A percentile compares a stretch with the other conserved stretches of the same genome.
phyloP scores from a whole-genome alignment of 2,888 invertebrate genomes.

The Pollenia griseotomentosa region DNA sequence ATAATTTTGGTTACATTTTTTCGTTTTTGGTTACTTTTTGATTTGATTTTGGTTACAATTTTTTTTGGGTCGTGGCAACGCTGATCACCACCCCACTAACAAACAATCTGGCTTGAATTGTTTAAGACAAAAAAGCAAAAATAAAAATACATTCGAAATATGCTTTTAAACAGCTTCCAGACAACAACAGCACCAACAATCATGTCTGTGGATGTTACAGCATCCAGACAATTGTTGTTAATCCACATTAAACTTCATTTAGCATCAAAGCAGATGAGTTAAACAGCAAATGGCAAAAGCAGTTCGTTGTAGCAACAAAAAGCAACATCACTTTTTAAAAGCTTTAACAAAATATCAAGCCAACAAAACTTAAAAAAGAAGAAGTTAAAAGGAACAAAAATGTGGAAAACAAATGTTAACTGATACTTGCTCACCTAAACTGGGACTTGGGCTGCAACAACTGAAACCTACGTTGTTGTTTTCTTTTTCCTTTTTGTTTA shows the following conservation, averaged over 20 bases:
- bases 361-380: neutral
- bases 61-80: too few species aligned
- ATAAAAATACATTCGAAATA: neutral
- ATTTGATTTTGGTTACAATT: too few species aligned
- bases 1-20: too few species aligned
- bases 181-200: constrained; percentile 29
- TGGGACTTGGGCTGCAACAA: constrained; percentile 4
- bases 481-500: neutral
- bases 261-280: constrained; percentile 56
- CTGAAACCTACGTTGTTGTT: neutral
- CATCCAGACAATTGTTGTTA: constrained; percentile 49
- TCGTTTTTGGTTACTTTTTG: too few species aligned
- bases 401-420: constrained; percentile 37
- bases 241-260: constrained; percentile 49
- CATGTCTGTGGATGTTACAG: constrained; percentile 40
- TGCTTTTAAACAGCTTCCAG: constrained; percentile 31
- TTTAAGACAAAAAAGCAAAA: constrained; percentile 25
- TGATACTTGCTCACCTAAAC: constrained; percentile 31
- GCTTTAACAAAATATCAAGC: constrained; percentile 49
- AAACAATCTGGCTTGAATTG: constrained; percentile 13
- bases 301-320: neutral
- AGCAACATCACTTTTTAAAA: constrained; percentile 24
- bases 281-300: neutral
- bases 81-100: neutral
- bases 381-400: neutral